Percentiles rank a stretch among this genome's conserved stretches.
phyloP scores from a whole-genome alignment of 2,888 invertebrate species.

The Xestia sexstrigata region DNA sequence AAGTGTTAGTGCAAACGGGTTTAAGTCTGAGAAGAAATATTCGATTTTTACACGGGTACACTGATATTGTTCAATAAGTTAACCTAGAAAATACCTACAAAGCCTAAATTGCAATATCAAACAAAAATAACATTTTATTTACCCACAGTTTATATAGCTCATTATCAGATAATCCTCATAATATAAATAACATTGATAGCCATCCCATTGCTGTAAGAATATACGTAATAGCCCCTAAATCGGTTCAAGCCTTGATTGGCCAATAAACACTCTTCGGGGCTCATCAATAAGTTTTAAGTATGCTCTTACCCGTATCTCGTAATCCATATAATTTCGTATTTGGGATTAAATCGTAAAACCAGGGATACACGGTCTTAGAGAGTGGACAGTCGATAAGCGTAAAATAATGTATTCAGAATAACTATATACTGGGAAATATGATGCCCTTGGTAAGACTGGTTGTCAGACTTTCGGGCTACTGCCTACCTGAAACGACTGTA shows the following conservation, averaged over 20 bases:
- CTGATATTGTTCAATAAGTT: too few relatives aligned
- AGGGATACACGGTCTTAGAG: conserved; percentile 51
- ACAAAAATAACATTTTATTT: not conserved
- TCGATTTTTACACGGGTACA: too few relatives aligned
- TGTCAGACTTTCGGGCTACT: too few relatives aligned
- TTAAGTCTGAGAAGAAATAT: too few relatives aligned
- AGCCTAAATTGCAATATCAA: not conserved
- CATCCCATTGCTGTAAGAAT: conserved; percentile 54
- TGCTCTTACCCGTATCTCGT: conserved; percentile 71
- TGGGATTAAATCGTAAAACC: conserved; percentile 68
- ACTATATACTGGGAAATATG: too few relatives aligned
- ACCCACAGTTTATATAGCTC: conserved; percentile 20
- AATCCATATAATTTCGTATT: conserved; percentile 75
- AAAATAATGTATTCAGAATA: not conserved
- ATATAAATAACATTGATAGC: conserved; percentile 60
- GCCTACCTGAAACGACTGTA: too few relatives aligned
- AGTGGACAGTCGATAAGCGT: not conserved
- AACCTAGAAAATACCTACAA: not conserved
- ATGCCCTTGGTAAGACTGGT: too few relatives aligned
- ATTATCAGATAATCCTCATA: conserved; percentile 21
- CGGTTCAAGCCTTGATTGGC: conserved; percentile 65
- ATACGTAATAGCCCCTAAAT: conserved; percentile 66
- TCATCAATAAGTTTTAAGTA: conserved; percentile 77
- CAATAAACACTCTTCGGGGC: conserved; percentile 73
- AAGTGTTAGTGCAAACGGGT: too few relatives aligned